Conservation (phyloP, 2,113 vertebrate species). For the Caloenas nicobarica region DNA sequence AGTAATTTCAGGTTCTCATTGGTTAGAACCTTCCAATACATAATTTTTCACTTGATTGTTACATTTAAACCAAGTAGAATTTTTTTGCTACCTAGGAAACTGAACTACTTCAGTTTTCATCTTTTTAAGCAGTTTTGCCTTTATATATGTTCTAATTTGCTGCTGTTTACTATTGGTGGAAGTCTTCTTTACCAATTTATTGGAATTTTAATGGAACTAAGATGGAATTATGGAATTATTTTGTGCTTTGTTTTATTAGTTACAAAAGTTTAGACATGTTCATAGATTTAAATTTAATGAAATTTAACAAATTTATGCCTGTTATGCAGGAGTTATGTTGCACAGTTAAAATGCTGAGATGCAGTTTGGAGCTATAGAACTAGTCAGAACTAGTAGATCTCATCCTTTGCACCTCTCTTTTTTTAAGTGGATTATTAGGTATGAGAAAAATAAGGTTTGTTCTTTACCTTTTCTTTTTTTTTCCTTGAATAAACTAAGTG, state of each 20-base stretch:
- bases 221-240: background rate
- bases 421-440: background rate
- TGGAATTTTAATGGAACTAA: background rate
- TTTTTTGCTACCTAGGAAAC: background rate
- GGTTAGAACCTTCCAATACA: background rate
- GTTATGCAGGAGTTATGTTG: background rate
- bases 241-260: background rate
- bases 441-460: background rate
- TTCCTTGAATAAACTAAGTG: background rate
- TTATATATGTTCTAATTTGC: background rate
- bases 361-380: background rate
- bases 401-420: background rate
- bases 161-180: background rate
- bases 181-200: background rate
- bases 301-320: background rate
- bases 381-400: background rate
- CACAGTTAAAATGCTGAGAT: background rate
- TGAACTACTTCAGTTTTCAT: background rate
- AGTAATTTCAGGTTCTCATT: background rate
- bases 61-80: background rate
- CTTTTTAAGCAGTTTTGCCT: background rate
- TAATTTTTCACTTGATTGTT: background rate
- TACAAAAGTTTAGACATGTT: background rate
- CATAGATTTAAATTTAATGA: background rate
- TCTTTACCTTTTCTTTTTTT: background rate